A percentile compares a stretch with the other conserved stretches of the same genome.
phyloP scores from a whole-genome alignment of 2,888 invertebrate genomes.

The Chelonus formosanus region DNA sequence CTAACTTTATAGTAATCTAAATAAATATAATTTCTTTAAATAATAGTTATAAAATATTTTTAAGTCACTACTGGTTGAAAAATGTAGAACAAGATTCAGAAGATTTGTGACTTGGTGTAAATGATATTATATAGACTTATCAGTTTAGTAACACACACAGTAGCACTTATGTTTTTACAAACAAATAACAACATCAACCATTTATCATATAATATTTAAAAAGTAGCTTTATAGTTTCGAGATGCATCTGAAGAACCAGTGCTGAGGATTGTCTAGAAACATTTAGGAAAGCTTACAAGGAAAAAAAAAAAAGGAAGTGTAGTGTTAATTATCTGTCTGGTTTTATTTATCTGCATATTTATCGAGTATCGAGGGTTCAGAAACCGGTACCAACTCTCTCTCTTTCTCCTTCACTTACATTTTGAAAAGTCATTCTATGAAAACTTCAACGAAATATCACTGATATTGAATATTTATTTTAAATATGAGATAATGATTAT shows the following conservation, averaged over 20 bases:
- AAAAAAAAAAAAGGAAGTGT: conserved; percentile 9
- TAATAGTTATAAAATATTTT: no score
- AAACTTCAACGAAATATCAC: background rate
- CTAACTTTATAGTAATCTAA: no score
- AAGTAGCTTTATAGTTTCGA: background rate
- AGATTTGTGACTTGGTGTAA: no score
- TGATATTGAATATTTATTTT: background rate
- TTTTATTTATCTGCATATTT: conserved; percentile 30
- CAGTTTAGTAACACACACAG: conserved; percentile 22
- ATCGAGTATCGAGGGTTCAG: conserved; percentile 24
- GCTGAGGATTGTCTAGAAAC: conserved; percentile 1
- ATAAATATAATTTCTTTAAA: no score
- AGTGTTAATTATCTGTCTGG: conserved; percentile 27
- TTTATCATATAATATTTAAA: no score
- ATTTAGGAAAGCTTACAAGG: background rate
- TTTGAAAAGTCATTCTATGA: conserved; percentile 3
- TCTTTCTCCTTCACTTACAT: conserved; percentile 6
- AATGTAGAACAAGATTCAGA: no score
- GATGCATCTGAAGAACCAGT: conserved; percentile 1
- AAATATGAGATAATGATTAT: conserved; percentile 4
- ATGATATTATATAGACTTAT: conserved; percentile 13
- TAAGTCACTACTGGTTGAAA: no score
- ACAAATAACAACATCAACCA: conserved; percentile 9
- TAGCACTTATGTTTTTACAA: conserved; percentile 4
- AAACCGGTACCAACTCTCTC: conserved; percentile 20